Percentiles rank a stretch among this genome's conserved stretches.
Conservation (phyloP, 2,888 invertebrate species). For the Amiota communis region DNA sequence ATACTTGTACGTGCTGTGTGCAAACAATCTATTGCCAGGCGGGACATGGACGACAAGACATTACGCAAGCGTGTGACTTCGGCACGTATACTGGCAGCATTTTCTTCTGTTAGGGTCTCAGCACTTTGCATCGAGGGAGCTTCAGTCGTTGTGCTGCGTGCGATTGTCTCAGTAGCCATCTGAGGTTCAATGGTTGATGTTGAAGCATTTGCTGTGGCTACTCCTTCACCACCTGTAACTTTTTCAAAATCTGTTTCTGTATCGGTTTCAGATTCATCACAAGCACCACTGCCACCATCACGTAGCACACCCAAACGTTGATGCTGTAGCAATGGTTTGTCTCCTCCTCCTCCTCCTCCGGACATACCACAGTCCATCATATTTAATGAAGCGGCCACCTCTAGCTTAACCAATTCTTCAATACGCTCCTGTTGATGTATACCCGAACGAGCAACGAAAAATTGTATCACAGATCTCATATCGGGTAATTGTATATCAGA, state of each 20-base stretch:
- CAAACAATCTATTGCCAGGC: conserved; percentile 76
- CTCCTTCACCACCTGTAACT: conserved; percentile 73
- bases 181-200: conserved; percentile 60
- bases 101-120: conserved; percentile 73
- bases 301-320: conserved; percentile 50
- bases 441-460: conserved; percentile 77
- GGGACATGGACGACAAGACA: conserved; percentile 74
- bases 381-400: conserved; percentile 33
- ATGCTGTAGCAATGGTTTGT: conserved; percentile 36
- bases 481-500: conserved; percentile 80
- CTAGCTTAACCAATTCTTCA: conserved; percentile 47
- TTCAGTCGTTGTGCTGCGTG: conserved; percentile 67
- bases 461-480: conserved; percentile 81
- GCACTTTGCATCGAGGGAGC: conserved; percentile 60
- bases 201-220: conserved; percentile 69
- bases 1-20: conserved; percentile 78
- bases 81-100: conserved; percentile 79
- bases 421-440: conserved; percentile 46
- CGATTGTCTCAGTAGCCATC: conserved; percentile 51
- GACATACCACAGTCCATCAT: not conserved
- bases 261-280: conserved; percentile 86
- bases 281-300: conserved; percentile 74
- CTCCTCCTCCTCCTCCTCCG: conserved; percentile 23
- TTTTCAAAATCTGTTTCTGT: conserved; percentile 86
- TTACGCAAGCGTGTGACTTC: conserved; percentile 77